Evolutionary conservation across 2,113 vertebrate genomes (phyloP).

Genomic region (Scopus umbretta): DNA sequence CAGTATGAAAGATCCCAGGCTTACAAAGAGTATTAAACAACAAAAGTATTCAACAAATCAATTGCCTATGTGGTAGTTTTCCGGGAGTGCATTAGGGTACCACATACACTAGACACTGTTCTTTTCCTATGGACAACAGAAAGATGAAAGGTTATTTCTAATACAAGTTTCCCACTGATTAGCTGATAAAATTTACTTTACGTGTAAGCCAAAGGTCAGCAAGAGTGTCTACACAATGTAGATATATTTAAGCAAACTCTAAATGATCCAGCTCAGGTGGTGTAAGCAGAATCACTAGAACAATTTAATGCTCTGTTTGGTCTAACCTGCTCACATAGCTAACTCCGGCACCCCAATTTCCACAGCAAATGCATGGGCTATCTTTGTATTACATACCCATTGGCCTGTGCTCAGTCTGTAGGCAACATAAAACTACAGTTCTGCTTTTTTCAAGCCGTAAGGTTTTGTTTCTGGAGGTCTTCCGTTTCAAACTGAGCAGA

Average conservation of each 20-base stretch:
- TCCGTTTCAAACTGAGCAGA: not conserved
- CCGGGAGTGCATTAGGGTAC: not conserved
- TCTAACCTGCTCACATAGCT: not conserved
- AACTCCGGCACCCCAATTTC: not conserved
- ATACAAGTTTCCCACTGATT: not conserved
- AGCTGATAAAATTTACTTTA: not conserved
- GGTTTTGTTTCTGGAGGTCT: not conserved
- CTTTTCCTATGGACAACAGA: not conserved
- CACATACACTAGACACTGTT: not conserved
- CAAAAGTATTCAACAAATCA: not conserved
- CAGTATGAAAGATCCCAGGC: not conserved
- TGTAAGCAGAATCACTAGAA: not conserved
- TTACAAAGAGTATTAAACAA: not conserved
- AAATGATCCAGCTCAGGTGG: not conserved
- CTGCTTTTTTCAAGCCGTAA: not conserved
- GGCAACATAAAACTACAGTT: not conserved
- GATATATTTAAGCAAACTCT: not conserved
- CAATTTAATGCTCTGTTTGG: not conserved
- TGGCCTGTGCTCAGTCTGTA: not conserved
- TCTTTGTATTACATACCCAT: not conserved
- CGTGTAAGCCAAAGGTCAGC: not conserved
- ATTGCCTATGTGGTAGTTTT: not conserved
- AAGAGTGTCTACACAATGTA: not conserved
- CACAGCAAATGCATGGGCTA: not conserved
- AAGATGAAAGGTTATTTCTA: not conserved